Evolutionary conservation across 2,113 vertebrate species (phyloP).

Genomic region (Neodontobutis hainanensis): DNA sequence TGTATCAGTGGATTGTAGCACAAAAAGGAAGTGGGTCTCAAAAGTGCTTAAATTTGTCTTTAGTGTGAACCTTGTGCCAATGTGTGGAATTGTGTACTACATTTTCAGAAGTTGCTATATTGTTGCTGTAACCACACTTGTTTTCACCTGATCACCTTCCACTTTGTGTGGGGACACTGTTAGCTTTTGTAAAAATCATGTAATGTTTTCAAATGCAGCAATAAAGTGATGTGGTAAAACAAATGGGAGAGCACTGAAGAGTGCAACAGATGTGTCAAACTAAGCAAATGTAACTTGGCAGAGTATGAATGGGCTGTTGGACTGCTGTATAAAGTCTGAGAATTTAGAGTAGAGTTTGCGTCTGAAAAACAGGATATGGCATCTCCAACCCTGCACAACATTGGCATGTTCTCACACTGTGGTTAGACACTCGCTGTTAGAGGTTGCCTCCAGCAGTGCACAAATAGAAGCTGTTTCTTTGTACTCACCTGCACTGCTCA

Average conservation of each 20-base stretch:
- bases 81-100: not conserved
- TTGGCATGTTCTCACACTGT: constrained; percentile 32
- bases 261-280: constrained; percentile 18
- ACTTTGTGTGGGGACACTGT: not conserved
- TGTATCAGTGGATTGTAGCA: too few relatives aligned
- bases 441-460: constrained; percentile 33
- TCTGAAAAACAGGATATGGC: constrained; percentile 72
- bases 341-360: constrained; percentile 6
- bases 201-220: not conserved
- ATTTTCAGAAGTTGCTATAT: not conserved
- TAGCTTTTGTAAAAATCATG: constrained; percentile 5
- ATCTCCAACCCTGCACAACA: constrained; percentile 23
- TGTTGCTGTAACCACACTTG: not conserved
- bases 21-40: too few relatives aligned
- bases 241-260: constrained; percentile 17
- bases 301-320: constrained; percentile 21
- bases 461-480: constrained; percentile 15
- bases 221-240: constrained; percentile 6
- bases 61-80: too few relatives aligned
- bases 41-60: too few relatives aligned
- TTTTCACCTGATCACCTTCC: not conserved
- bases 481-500: not conserved
- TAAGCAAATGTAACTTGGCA: constrained; percentile 37
- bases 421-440: constrained; percentile 47
- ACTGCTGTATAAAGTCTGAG: constrained; percentile 5